A percentile compares a stretch with the other conserved stretches of the same genome.
These are phyloP conservation scores for Tragopan temminckii DNA, from an alignment of 2,797 vertebrate species.

Conservation along the genomic window DNA sequence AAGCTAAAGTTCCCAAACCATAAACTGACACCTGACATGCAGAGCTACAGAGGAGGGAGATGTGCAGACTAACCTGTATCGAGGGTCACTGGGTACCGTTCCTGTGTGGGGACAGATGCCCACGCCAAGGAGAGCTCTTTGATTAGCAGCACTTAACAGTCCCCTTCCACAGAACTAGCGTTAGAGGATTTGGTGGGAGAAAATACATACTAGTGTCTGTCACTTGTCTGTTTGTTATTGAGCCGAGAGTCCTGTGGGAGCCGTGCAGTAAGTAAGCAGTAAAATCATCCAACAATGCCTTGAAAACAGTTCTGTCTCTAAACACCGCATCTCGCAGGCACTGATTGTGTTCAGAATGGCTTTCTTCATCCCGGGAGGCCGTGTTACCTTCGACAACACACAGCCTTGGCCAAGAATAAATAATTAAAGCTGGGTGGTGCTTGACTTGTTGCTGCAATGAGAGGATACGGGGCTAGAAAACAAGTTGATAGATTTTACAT, in stretches of 20 bases:
- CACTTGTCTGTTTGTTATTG: slow-evolving; percentile 57
- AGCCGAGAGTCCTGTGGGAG: slow-evolving; percentile 35
- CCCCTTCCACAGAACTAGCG: neutral
- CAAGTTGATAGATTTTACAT: neutral
- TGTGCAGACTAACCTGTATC: neutral
- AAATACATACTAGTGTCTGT: neutral
- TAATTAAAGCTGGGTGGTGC: neutral
- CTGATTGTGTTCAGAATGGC: neutral
- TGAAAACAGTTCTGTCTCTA: slow-evolving; percentile 35
- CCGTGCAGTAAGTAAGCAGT: slow-evolving; percentile 21
- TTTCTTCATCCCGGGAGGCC: neutral
- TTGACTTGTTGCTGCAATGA: neutral
- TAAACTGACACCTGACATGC: neutral
- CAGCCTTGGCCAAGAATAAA: neutral
- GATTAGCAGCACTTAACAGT: neutral
- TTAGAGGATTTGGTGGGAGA: slow-evolving; percentile 22
- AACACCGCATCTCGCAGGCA: slow-evolving; percentile 7
- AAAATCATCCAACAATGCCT: slow-evolving; percentile 57
- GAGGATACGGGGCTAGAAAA: neutral
- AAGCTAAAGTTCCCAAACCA: neutral
- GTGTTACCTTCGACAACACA: slow-evolving; percentile 7
- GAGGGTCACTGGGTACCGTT: neutral
- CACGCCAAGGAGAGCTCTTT: neutral
- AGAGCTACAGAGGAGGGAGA: neutral
- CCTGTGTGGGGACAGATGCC: neutral